A percentile compares a stretch with the other conserved stretches of the same genome.
These are phyloP conservation scores for Microctonus brassicae DNA, from an alignment of 2,888 invertebrate genomes.

Conservation along the genomic window DNA sequence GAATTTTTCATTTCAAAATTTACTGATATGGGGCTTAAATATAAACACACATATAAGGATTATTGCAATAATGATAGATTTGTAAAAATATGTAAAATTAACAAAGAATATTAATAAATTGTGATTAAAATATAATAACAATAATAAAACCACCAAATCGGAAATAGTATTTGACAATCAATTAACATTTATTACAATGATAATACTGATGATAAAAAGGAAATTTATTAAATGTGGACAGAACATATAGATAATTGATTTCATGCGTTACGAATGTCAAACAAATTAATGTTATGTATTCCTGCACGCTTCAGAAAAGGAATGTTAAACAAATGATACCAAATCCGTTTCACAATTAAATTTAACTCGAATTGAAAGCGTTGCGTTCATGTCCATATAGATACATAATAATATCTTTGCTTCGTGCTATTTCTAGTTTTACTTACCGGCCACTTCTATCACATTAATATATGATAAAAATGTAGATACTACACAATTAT, in stretches of 20 bases:
- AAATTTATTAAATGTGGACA: background rate
- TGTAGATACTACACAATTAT: background rate
- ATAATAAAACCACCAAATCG: background rate
- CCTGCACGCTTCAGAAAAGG: too few relatives aligned
- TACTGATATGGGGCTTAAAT: slow-evolving; percentile 63
- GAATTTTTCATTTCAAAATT: slow-evolving; percentile 69
- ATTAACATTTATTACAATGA: slow-evolving; percentile 15
- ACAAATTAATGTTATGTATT: too few relatives aligned
- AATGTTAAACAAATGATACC: too few relatives aligned
- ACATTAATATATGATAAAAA: too few relatives aligned
- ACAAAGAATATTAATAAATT: slow-evolving; percentile 23
- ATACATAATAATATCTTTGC: background rate
- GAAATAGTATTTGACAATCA: background rate
- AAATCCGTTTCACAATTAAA: too few relatives aligned
- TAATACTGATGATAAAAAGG: slow-evolving; percentile 15
- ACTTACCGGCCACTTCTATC: too few relatives aligned
- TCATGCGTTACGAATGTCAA: too few relatives aligned
- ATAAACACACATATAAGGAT: slow-evolving; percentile 71
- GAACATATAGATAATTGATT: background rate
- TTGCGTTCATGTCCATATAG: background rate
- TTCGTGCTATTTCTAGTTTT: too few relatives aligned
- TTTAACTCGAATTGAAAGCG: too few relatives aligned
- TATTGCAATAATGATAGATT: slow-evolving; percentile 73
- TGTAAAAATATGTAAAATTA: slow-evolving; percentile 72
- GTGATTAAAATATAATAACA: background rate